These are phyloP conservation scores for Tenualosa thibaudeaui DNA, from an alignment of 2,797 vertebrate genomes.

Conservation along the genomic window DNA sequence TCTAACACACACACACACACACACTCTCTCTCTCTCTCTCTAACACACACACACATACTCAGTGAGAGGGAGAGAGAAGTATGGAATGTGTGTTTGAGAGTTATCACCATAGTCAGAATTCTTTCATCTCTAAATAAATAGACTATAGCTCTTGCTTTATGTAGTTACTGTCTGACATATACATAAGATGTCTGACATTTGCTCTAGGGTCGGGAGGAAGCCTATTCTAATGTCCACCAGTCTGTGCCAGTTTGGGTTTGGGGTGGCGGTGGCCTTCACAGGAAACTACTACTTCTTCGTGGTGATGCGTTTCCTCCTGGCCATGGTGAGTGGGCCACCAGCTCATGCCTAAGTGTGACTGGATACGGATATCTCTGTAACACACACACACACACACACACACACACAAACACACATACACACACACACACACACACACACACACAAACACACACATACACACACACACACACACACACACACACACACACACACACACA, in stretches of 20 bases:
- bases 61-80: neutral
- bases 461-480: neutral
- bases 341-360: neutral
- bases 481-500: neutral
- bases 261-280: conserved; percentile 81
- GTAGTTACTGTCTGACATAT: neutral
- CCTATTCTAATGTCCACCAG: conserved; percentile 85
- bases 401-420: neutral
- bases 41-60: too few species aligned
- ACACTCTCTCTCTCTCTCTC: too few species aligned
- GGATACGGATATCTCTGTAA: conserved; percentile 22
- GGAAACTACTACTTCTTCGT: conserved; percentile 86
- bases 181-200: neutral
- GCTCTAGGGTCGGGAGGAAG: conserved; percentile 71
- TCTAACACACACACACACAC: neutral
- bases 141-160: neutral
- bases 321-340: conserved; percentile 80
- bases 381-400: neutral
- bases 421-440: neutral
- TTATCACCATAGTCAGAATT: neutral
- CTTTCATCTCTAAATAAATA: neutral
- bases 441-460: too few species aligned
- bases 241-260: conserved; percentile 82
- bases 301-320: conserved; percentile 84
- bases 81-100: conserved; percentile 7